phyloP scores from a whole-genome alignment of 2,113 vertebrate species.

The Microcebus ravelobensis region DNA sequence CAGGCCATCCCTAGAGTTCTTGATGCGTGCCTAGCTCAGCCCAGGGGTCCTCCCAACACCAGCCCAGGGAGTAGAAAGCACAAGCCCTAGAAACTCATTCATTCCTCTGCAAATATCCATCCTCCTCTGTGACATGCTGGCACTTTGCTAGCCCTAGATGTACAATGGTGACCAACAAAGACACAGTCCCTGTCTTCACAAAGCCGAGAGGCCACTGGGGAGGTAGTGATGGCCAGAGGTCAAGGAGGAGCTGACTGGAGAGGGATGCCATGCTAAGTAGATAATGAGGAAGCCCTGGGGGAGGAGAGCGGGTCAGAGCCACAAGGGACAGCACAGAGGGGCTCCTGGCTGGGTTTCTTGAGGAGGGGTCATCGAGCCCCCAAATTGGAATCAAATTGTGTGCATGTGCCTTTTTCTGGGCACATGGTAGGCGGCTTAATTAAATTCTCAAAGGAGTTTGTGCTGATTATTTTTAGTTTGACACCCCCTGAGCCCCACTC shows the following conservation, averaged over 20 bases:
- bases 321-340: not conserved
- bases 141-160: not conserved
- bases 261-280: not conserved
- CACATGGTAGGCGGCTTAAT: rapidly evolving
- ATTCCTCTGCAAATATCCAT: not conserved
- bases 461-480: not conserved
- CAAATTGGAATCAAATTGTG: rapidly evolving
- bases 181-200: not conserved
- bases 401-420: not conserved
- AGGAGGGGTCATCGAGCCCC: not conserved
- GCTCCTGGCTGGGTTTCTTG: not conserved
- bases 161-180: not conserved
- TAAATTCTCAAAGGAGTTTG: not conserved
- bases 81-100: not conserved
- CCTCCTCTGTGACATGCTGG: not conserved
- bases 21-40: not conserved
- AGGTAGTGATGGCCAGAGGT: not conserved
- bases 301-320: not conserved
- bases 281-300: rapidly evolving
- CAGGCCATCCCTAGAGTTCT: not conserved
- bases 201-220: not conserved
- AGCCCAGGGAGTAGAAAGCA: not conserved
- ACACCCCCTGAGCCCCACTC: rapidly evolving
- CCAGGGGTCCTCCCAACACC: not conserved
- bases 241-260: not conserved